Evolutionary conservation across 2,888 invertebrate species (phyloP), one percentile per base, ranked within the genome.

Genomic region (Ormyrus rosae): DNA sequence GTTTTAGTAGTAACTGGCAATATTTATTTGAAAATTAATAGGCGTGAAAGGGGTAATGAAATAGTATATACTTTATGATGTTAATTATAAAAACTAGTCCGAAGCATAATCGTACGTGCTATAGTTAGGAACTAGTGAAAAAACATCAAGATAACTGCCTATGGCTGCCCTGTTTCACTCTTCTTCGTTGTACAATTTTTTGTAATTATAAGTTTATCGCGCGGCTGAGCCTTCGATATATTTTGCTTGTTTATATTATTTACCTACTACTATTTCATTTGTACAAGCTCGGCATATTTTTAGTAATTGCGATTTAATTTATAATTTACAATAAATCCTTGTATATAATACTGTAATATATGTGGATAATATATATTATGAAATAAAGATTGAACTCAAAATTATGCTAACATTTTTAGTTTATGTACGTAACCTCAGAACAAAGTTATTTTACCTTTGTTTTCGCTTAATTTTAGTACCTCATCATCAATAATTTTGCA

Each of bases 341-440:
- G 89, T 90, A 89, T 85, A 90, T 90, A 88, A 87, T 87, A 86
- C 85, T 90, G 90, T 90, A 90, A 89, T 85, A 90, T 90, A 90
- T 90, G 90, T 90, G 89, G 88, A 90, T 90, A 90, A 87, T 86
- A 88, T 34, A 34, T 86, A 84, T 86, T 84, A 85, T 84, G 83
- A 88, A 90, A 90, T 90, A 89, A 88, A 88, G 85, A 88, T 86
- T 86, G 87, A 86, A 88, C 87, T 88, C 85, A 85, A 87, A 87
- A 86, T 85, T 82, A 84, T 86, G 83, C 64, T 82, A 56, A 80
- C 55, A 84, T 82, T 82, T 82, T 83, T 83, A 81, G 71, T 78
- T 78, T 58, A 65, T 82, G 65, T 82, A 80, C 74, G 67, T 80
- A 45, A 82, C 82, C 83, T 69, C 34, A 34, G 34, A 34, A 68